These are phyloP conservation scores for Hypothenemus hampei DNA, from an alignment of 1,140 invertebrate species.

Conservation along the genomic window DNA sequence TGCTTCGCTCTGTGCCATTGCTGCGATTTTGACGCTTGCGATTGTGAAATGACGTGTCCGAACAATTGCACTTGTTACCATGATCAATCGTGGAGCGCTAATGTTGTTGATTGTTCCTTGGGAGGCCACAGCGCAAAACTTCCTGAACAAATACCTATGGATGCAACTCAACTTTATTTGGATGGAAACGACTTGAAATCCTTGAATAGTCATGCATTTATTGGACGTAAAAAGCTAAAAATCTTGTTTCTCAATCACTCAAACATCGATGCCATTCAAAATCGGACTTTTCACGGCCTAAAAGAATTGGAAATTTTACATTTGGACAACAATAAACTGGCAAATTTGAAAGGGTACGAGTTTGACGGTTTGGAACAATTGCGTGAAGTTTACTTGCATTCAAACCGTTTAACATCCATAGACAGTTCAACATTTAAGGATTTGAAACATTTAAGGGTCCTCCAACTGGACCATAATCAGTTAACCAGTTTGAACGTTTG, in stretches of 20 bases:
- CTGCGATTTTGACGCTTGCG: constrained; percentile 90
- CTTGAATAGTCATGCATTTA: constrained; percentile 80
- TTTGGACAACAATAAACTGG: constrained; percentile 51
- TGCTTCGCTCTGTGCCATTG: constrained; percentile 89
- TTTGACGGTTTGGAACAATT: constrained; percentile 59
- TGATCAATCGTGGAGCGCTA: constrained; percentile 86
- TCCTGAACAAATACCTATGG: constrained; percentile 86
- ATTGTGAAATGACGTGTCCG: constrained; percentile 93
- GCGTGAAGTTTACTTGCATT: constrained; percentile 59
- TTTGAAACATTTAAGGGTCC: constrained; percentile 62
- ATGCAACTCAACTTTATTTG: constrained; percentile 82
- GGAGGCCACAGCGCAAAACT: constrained; percentile 66
- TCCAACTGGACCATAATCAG: constrained; percentile 73
- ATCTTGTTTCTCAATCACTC: constrained; percentile 80
- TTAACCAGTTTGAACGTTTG: constrained; percentile 70
- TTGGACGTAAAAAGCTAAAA: constrained; percentile 80
- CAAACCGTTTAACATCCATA: constrained; percentile 65
- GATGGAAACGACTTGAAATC: constrained; percentile 81
- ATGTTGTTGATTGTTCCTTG: constrained; percentile 83
- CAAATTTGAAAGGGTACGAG: constrained; percentile 73
- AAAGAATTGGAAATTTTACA: constrained; percentile 75
- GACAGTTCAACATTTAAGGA: constrained; percentile 73
- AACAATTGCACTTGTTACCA: constrained; percentile 88
- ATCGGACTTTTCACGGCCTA: constrained; percentile 85
- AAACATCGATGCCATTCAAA: constrained; percentile 79